Evolutionary conservation across 1,140 invertebrate genomes (phyloP), one percentile per base, ranked within the genome.

Genomic region (Brachionus koreanus): DNA sequence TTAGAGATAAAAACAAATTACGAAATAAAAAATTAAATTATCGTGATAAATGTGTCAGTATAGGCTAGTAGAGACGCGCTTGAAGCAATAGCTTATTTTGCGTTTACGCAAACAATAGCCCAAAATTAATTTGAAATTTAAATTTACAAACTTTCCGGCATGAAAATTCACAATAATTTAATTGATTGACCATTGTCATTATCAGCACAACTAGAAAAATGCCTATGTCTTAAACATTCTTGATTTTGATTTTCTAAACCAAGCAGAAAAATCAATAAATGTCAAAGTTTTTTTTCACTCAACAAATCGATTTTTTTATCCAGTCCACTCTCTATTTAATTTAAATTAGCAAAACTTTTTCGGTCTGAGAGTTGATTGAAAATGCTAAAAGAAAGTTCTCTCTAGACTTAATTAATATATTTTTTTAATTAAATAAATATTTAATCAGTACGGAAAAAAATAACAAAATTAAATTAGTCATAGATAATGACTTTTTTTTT

Each of bases 401-500:
- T 6, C 33, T 69, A 39, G 65, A 69, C 65, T 69, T 69, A 69
- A 69, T 69, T 69, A 69, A 69, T 69, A 69, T 69, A 37, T 69
- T 39, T 69, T 67, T 69, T 69, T 69, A 69, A 69, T 69, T 69
- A 69, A 69, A 69, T 69, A 69, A 69, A 69, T 69, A 69, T 69
- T 69, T 69, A 69, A 69, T 69, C 65, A 69, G 65, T 69, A 43
- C 37, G 65, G 16, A 39, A 69, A 69, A 39, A 69, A 69, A 33
- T 57, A 37, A 57, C 49, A 39, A 16, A 69, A 39, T 69, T 12
- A 23, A 9, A 35, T 69, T 69, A 69, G 65, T 39, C 65, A 39
- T 12, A 69, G 65, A 69, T 69, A 69, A 69, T 69, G 33, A 39
- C 33, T 69, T 69, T 57, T 57, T 57, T 57, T 57, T 57, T 37